phyloP scores from a whole-genome alignment of 2,113 vertebrate genomes.

The Thalassarche chlororhynchos region DNA sequence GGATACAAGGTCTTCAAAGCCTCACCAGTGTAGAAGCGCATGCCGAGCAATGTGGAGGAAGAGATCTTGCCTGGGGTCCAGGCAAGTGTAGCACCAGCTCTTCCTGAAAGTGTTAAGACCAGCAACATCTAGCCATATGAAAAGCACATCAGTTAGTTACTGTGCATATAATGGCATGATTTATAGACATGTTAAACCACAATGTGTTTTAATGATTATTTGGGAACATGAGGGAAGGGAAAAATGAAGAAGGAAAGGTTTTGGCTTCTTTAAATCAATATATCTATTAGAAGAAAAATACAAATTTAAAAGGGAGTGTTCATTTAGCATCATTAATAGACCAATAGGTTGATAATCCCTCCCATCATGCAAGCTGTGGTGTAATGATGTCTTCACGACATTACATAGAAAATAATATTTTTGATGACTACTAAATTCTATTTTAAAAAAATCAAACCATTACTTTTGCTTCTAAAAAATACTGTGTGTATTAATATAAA shows the following conservation, averaged over 20 bases:
- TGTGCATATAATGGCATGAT: not conserved
- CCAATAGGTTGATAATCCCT: not conserved
- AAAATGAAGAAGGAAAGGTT: not conserved
- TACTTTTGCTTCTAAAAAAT: not conserved
- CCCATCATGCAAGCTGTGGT: not conserved
- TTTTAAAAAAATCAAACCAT: not conserved
- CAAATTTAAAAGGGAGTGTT: not conserved
- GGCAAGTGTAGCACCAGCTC: not conserved
- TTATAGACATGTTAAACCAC: not conserved
- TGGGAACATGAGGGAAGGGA: not conserved
- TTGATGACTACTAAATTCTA: not conserved
- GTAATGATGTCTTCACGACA: not conserved
- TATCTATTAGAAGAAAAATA: not conserved
- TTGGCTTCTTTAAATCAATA: not conserved
- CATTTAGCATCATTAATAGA: not conserved
- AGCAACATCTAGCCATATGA: not conserved
- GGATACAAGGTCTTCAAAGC: not conserved
- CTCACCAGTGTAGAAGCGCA: not conserved
- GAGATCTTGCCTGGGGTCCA: not conserved
- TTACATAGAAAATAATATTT: not conserved
- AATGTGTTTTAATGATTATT: conserved; percentile 1
- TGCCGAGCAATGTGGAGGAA: not conserved
- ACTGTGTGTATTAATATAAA: not conserved
- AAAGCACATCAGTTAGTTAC: not conserved
- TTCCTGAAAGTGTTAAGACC: not conserved